phyloP scores from a whole-genome alignment of 2,888 invertebrate genomes.

The Frankliniella fusca region DNA sequence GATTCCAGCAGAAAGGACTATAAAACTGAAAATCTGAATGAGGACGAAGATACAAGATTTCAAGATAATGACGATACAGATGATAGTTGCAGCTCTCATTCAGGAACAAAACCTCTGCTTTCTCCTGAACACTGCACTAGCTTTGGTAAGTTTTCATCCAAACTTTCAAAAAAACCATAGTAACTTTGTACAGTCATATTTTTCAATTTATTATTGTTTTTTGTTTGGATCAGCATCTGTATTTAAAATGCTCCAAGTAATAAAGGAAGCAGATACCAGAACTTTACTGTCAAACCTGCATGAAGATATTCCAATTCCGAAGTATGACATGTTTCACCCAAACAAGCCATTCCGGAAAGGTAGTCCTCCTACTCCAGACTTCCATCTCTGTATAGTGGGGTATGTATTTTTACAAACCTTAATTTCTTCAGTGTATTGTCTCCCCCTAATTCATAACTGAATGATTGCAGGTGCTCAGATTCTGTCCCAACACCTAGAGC shows the following conservation, averaged over 20 bases:
- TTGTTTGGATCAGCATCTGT: not conserved
- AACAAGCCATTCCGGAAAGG: conserved; percentile 50
- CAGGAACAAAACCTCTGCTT: not conserved
- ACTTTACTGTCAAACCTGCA: not conserved
- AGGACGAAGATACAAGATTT: not conserved
- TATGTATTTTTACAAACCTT: conserved; percentile 38
- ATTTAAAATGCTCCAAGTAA: not conserved
- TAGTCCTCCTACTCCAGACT: conserved; percentile 49
- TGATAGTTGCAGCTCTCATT: not conserved
- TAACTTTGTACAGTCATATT: not conserved
- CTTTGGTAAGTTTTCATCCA: conserved; percentile 28
- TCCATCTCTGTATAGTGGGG: conserved; percentile 49
- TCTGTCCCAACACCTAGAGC: conserved; percentile 37
- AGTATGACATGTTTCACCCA: conserved; percentile 31
- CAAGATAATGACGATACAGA: not conserved
- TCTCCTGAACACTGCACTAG: conserved; percentile 26
- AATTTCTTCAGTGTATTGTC: not conserved
- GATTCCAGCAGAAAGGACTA: not conserved
- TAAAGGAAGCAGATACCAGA: not conserved
- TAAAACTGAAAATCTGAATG: not conserved
- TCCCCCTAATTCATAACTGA: not conserved
- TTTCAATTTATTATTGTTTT: not conserved
- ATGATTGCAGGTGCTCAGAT: conserved; percentile 36
- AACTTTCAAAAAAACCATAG: not conserved
- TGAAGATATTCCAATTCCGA: not conserved